A percentile compares a stretch with the other conserved stretches of the same genome.
Conservation (phyloP, 2,797 vertebrate genomes). For the Acanthurus leucopareius region DNA sequence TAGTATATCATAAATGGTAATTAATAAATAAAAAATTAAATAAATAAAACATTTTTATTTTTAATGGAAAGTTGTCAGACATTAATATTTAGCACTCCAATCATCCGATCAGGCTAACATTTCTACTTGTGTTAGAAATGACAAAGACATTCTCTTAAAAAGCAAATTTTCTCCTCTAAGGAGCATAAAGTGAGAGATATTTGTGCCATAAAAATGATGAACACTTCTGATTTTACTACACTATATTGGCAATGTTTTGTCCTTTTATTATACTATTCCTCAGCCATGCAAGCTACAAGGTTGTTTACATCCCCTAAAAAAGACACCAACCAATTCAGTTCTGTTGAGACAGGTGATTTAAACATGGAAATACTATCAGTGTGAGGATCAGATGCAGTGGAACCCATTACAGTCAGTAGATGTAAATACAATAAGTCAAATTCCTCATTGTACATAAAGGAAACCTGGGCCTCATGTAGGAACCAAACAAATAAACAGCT, state of each 20-base stretch:
- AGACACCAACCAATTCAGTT: neutral
- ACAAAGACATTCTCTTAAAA: neutral
- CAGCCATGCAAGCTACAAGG: slow-evolving; percentile 12
- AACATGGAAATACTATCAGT: neutral
- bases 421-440: neutral
- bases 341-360: neutral
- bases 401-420: neutral
- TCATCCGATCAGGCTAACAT: no score
- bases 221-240: neutral
- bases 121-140: neutral
- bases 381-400: neutral
- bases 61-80: no score
- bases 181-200: no score
- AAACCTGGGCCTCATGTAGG: neutral
- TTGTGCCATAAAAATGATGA: neutral
- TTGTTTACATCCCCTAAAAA: neutral
- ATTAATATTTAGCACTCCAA: no score
- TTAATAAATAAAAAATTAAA: no score
- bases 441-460: neutral
- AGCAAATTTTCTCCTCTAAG: no score
- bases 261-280: neutral
- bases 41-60: no score
- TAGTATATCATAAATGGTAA: no score
- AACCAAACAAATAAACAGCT: neutral
- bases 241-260: neutral